Percentiles rank a stretch among this genome's conserved stretches.
Evolutionary conservation across 2,888 invertebrate genomes (phyloP).

Genomic region (Rhabditoides inermis): DNA sequence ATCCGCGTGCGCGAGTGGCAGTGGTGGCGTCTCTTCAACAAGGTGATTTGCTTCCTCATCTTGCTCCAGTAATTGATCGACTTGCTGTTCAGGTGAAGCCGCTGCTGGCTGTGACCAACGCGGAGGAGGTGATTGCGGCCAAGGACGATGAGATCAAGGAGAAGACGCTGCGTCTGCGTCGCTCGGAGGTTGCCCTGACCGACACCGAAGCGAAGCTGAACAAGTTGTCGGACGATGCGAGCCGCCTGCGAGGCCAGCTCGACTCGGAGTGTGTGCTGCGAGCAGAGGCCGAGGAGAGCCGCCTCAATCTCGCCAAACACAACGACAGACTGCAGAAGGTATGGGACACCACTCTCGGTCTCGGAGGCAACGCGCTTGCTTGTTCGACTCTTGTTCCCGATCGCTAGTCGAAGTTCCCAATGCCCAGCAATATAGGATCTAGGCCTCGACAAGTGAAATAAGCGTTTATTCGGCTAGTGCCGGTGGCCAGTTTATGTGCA

Average conservation of each 20-base stretch:
- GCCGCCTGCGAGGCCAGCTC: constrained; percentile 58
- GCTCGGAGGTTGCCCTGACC: constrained; percentile 23
- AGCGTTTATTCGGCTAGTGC: no score
- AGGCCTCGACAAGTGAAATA: no score
- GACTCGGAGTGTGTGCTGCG: constrained; percentile 90
- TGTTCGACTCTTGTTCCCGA: no score
- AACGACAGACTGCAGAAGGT: no score
- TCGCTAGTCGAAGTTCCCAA: no score
- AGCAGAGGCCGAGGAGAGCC: constrained; percentile 79
- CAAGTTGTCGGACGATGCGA: neutral
- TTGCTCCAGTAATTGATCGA: neutral
- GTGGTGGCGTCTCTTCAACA: constrained; percentile 99
- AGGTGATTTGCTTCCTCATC: constrained; percentile 56
- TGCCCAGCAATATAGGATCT: no score
- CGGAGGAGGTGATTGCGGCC: constrained; percentile 90
- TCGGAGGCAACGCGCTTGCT: no score
- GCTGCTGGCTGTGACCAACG: constrained; percentile 84
- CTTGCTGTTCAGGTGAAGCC: constrained; percentile 66
- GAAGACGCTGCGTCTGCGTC: constrained; percentile 23
- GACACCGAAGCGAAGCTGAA: constrained; percentile 9
- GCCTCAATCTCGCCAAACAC: no score
- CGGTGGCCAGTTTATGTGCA: no score
- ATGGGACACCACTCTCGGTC: no score
- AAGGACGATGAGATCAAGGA: constrained; percentile 82
- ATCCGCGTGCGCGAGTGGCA: constrained; percentile 97